These are phyloP conservation scores for Sipunculus nudus DNA, from an alignment of 2,888 invertebrate species.

Conservation along the genomic window DNA sequence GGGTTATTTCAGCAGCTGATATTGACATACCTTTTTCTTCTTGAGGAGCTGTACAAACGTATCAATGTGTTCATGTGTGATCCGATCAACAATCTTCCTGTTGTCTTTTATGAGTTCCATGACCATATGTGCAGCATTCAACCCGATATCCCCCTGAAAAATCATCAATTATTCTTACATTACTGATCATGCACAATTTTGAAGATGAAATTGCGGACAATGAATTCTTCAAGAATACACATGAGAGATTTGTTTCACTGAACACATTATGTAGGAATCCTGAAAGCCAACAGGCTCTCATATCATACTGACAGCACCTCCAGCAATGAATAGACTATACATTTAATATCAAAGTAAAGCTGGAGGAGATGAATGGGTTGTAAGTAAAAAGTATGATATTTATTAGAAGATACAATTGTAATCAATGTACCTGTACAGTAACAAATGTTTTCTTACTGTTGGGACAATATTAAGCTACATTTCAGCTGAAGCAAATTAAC, in stretches of 20 bases:
- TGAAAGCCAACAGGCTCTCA: too few species aligned
- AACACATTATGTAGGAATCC: too few species aligned
- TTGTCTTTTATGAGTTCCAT: slow-evolving; percentile 65
- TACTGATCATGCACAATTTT: background rate
- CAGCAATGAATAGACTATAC: too few species aligned
- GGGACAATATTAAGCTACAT: too few species aligned
- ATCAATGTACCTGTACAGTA: too few species aligned
- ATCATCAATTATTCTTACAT: background rate
- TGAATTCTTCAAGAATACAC: background rate
- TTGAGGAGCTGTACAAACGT: slow-evolving; percentile 57
- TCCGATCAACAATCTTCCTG: slow-evolving; percentile 63
- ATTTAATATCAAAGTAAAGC: too few species aligned
- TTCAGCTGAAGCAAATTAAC: too few species aligned
- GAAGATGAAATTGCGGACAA: background rate
- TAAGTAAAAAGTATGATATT: too few species aligned
- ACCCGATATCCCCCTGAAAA: slow-evolving; percentile 55
- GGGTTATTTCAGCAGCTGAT: background rate
- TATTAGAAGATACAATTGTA: too few species aligned
- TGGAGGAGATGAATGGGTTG: too few species aligned
- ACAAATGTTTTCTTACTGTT: too few species aligned
- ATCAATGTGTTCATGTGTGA: slow-evolving; percentile 59
- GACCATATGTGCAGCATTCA: slow-evolving; percentile 64
- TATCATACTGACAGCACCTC: too few species aligned
- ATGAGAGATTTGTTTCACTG: background rate
- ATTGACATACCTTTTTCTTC: slow-evolving; percentile 53